Base-by-base conservation (phyloP, 1,140 invertebrate species). In the Trachymyrmex cornetzi region DNA sequence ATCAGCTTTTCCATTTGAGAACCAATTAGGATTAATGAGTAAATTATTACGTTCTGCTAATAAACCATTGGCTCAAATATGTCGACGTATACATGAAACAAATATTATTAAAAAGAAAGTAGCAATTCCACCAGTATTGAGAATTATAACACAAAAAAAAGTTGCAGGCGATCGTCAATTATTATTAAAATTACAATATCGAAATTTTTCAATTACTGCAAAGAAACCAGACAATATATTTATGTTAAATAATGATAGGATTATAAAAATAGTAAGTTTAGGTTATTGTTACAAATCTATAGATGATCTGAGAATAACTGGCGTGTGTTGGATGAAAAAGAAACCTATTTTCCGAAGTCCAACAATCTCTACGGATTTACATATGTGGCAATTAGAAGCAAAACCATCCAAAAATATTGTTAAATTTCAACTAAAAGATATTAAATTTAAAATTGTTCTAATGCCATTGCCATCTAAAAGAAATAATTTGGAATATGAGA, bases 1-100 rank as follows among this genome's bases (percentile, higher is more conserved):
- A 61, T 61, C 59, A 63, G 24, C 59, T 16, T 63, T 63, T 63
- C 59, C 59, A 6, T 63, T 63, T 63, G 59, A 63, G 27, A 63
- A 30, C 16, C 4, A 63, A 63, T 63, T 63, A 1, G 14, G 59
- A 27, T 14, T 16, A 1, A 63, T 63, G 1, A 27, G 4, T 0
- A 63, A 63, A 63, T 63, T 63, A 1, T 63, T 63, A 63, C 59
- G 4, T 63, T 6, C 59, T 6, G 24, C 24, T 63, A 16, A 63
- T 30, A 63, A 63, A 5, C 59, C 59, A 27, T 63, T 63, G 1
- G 24, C 59, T 63, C 59, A 63, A 63, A 30, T 63, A 63, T 63
- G 59, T 6, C 24, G 59, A 16, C 59, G 59, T 63, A 16, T 16
- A 5, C 4, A 63, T 16, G 59, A 63, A 30, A 63, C 0, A 1